Percentiles rank a stretch among this genome's conserved stretches.
Conservation (phyloP, 2,888 invertebrate genomes). For the Idaea biselata region DNA sequence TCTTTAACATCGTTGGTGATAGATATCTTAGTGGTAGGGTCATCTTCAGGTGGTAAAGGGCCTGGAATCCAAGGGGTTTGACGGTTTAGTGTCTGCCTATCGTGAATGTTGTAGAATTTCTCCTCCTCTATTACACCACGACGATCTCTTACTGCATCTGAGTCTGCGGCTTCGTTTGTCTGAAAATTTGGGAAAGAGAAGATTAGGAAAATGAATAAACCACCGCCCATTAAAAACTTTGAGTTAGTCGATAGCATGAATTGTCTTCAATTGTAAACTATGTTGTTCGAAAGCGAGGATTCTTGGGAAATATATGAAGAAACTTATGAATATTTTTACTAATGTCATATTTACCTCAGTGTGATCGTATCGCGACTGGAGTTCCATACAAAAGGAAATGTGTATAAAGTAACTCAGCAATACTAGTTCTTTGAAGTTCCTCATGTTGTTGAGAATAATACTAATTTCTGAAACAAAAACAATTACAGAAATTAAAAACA, state of each 20-base stretch:
- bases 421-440: slow-evolving; percentile 29
- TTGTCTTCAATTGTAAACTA: too few species aligned
- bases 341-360: slow-evolving; percentile 27
- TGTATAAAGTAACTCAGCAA: slow-evolving; percentile 42
- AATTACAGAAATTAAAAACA: neutral
- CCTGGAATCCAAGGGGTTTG: slow-evolving; percentile 69
- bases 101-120: slow-evolving; percentile 64
- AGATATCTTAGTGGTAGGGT: slow-evolving; percentile 68
- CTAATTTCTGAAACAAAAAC: slow-evolving; percentile 19
- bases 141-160: slow-evolving; percentile 55
- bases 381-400: slow-evolving; percentile 38
- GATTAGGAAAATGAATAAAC: neutral
- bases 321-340: neutral
- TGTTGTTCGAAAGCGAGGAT: neutral
- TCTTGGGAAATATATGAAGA: neutral
- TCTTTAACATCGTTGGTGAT: slow-evolving; percentile 61
- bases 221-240: neutral
- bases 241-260: neutral
- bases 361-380: slow-evolving; percentile 41
- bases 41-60: slow-evolving; percentile 59
- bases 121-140: slow-evolving; percentile 76
- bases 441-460: slow-evolving; percentile 30
- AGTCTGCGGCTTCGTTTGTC: slow-evolving; percentile 46
- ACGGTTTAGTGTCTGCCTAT: slow-evolving; percentile 49
- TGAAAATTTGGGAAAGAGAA: slow-evolving; percentile 28